Conservation (phyloP, 2,113 vertebrate genomes). For the Mixornis gularis region DNA sequence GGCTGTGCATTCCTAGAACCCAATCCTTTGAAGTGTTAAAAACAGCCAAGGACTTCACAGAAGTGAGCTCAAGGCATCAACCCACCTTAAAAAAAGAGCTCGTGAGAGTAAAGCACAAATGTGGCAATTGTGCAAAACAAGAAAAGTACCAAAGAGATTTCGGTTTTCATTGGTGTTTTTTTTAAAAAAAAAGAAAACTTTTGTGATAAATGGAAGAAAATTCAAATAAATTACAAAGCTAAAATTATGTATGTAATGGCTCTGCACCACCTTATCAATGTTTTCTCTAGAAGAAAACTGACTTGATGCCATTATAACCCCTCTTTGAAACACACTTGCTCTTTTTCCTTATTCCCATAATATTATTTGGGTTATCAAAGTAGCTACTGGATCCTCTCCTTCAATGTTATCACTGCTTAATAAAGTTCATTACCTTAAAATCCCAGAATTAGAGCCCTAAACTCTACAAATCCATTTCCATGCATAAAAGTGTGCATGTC, state of each 20-base stretch:
- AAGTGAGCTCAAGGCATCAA: not conserved
- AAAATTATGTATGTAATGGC: not conserved
- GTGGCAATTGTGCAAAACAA: not conserved
- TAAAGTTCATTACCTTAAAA: not conserved
- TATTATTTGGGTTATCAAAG: not conserved
- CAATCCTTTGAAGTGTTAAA: conserved; percentile 22
- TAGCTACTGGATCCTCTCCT: not conserved
- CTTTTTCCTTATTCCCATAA: not conserved
- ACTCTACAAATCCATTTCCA: not conserved
- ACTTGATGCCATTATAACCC: not conserved
- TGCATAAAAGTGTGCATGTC: not conserved
- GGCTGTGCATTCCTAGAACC: conserved; percentile 7
- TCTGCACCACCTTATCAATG: not conserved
- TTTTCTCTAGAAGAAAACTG: not conserved
- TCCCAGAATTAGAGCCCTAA: not conserved
- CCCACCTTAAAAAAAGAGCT: not conserved
- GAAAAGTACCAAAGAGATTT: not conserved
- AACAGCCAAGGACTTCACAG: not conserved
- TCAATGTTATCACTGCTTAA: not conserved
- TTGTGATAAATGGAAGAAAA: not conserved
- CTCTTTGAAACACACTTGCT: not conserved
- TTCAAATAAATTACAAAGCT: not conserved
- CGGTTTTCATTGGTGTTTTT: not conserved
- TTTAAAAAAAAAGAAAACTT: not conserved
- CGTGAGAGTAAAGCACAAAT: not conserved